Conservation (phyloP, 2,888 invertebrate genomes). For the Cataglyphis altisquamis region DNA sequence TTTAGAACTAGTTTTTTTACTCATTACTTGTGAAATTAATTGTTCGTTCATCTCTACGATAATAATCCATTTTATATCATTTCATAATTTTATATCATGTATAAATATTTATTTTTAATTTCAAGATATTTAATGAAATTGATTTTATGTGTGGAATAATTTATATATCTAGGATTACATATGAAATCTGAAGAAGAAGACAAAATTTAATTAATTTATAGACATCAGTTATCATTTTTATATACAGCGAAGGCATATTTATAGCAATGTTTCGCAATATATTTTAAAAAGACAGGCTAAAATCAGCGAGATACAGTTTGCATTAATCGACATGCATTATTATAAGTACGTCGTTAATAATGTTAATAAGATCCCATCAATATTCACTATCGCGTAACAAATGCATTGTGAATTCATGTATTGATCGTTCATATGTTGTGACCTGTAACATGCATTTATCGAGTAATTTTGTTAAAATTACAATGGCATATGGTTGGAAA, state of each 20-base stretch:
- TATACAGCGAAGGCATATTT: neutral
- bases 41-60: neutral
- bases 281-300: neutral
- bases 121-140: neutral
- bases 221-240: neutral
- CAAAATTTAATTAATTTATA: neutral
- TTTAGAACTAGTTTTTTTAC: neutral
- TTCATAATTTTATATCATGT: neutral
- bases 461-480: constrained; percentile 51
- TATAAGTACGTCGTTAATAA: constrained; percentile 31
- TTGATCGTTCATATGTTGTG: constrained; percentile 31
- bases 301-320: constrained; percentile 13
- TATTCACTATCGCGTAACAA: constrained; percentile 42
- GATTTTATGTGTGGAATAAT: neutral
- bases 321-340: constrained; percentile 42
- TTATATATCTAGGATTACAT: neutral
- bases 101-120: neutral
- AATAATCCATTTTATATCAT: neutral
- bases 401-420: constrained; percentile 22
- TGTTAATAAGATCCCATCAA: constrained; percentile 40
- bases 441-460: constrained; percentile 40
- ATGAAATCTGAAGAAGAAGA: neutral
- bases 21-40: neutral
- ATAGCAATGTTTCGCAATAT: neutral
- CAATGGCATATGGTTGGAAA: constrained; percentile 24